A percentile compares a stretch with the other conserved stretches of the same genome.
phyloP scores from a whole-genome alignment of 2,113 vertebrate genomes.

The Daphoenositta chrysoptera region DNA sequence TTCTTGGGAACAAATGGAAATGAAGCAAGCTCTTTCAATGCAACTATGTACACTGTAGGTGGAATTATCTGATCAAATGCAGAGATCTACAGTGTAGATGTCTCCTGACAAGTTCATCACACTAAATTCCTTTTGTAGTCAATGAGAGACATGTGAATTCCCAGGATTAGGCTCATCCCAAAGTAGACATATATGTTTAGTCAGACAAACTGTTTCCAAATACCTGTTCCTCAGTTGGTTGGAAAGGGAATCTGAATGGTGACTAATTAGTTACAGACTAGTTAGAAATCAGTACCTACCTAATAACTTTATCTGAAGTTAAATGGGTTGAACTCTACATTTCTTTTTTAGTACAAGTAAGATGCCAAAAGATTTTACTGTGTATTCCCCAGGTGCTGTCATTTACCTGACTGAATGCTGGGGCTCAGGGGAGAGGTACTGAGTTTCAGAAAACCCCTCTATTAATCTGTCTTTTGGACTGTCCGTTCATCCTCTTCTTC shows the following conservation, averaged over 20 bases:
- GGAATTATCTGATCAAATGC: constrained; percentile 45
- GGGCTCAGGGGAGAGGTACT: background rate
- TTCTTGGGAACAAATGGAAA: constrained; percentile 3
- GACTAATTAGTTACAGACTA: background rate
- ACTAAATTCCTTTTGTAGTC: background rate
- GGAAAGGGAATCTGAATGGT: background rate
- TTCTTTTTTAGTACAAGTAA: background rate
- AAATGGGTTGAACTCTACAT: background rate
- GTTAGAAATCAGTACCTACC: background rate
- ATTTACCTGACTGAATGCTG: background rate
- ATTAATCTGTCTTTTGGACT: background rate
- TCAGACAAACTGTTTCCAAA: background rate
- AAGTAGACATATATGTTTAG: background rate
- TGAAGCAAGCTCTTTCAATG: background rate
- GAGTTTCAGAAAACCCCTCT: background rate
- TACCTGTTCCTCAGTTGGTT: background rate
- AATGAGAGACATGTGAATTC: background rate
- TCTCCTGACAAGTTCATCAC: constrained; percentile 18
- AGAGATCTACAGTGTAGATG: constrained; percentile 32
- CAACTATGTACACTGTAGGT: background rate
- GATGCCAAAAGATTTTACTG: background rate
- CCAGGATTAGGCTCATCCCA: background rate
- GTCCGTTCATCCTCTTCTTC: background rate
- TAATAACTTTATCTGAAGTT: background rate
- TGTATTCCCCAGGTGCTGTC: background rate